phyloP scores from a whole-genome alignment of 2,113 vertebrate genomes.

The Azemiops feae region DNA sequence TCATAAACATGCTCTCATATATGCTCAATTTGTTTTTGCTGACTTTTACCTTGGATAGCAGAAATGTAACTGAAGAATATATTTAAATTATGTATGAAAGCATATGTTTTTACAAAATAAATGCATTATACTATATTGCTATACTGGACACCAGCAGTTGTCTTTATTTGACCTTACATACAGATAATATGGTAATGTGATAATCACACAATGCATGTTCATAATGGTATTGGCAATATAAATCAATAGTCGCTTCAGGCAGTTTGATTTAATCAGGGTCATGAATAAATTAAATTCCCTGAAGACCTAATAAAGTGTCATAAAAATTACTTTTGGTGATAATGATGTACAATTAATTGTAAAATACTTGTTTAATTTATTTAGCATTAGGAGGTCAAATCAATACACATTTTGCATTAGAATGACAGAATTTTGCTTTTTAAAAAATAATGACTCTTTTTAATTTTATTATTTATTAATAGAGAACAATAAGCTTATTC shows the following conservation, averaged over 20 bases:
- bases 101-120: not conserved
- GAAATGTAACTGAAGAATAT: not conserved
- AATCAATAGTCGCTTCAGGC: slow-evolving; percentile 82
- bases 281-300: slow-evolving; percentile 84
- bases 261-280: slow-evolving; percentile 81
- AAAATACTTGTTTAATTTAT: slow-evolving; percentile 80
- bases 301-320: slow-evolving; percentile 84
- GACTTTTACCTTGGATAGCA: not conserved
- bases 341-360: slow-evolving; percentile 86
- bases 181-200: slow-evolving; percentile 54
- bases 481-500: accelerated
- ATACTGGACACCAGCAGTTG: slow-evolving; percentile 23
- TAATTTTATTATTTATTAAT: slow-evolving; percentile 30
- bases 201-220: slow-evolving; percentile 74
- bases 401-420: slow-evolving; percentile 79
- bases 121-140: slow-evolving; percentile 25
- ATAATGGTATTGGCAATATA: slow-evolving; percentile 82
- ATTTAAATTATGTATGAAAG: not conserved
- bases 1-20: not conserved
- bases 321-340: slow-evolving; percentile 88
- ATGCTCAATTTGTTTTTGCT: not conserved
- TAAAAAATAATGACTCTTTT: slow-evolving; percentile 54
- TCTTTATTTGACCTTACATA: slow-evolving; percentile 52
- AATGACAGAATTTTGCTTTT: slow-evolving; percentile 53
- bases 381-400: slow-evolving; percentile 79